phyloP scores from a whole-genome alignment of 2,888 invertebrate species.

The Thyatira batis region DNA sequence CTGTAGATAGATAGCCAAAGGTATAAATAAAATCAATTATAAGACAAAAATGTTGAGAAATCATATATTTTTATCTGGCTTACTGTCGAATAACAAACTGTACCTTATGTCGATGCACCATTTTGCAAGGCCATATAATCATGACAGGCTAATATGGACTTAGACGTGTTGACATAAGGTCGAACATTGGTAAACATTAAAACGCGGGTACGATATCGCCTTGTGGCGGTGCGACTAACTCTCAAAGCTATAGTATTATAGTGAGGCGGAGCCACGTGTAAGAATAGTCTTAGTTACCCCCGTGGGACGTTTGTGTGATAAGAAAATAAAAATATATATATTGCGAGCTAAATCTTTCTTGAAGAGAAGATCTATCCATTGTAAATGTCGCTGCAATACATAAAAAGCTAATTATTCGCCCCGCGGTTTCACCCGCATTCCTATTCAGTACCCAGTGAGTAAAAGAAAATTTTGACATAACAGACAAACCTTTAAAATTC shows the following conservation, averaged over 20 bases:
- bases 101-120: too few species aligned
- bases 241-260: slow-evolving; percentile 46
- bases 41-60: too few species aligned
- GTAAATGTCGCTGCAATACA: background rate
- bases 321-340: background rate
- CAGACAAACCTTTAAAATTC: too few species aligned
- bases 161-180: background rate
- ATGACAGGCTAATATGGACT: too few species aligned
- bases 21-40: too few species aligned
- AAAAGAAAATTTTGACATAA: too few species aligned
- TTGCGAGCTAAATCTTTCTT: background rate
- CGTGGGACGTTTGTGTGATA: slow-evolving; percentile 12
- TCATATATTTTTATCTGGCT: too few species aligned
- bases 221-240: slow-evolving; percentile 22
- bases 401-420: background rate
- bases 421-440: too few species aligned
- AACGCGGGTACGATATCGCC: slow-evolving; percentile 15
- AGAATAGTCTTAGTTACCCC: slow-evolving; percentile 23
- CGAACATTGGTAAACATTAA: slow-evolving; percentile 18
- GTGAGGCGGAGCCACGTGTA: slow-evolving; percentile 28
- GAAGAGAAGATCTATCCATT: background rate
- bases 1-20: too few species aligned
- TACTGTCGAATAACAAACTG: too few species aligned
- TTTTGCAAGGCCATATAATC: too few species aligned
- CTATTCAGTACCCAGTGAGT: too few species aligned